These are phyloP conservation scores for Pseudomyrmex cubaensis DNA, from an alignment of 1,140 invertebrate genomes.

Conservation along the genomic window DNA sequence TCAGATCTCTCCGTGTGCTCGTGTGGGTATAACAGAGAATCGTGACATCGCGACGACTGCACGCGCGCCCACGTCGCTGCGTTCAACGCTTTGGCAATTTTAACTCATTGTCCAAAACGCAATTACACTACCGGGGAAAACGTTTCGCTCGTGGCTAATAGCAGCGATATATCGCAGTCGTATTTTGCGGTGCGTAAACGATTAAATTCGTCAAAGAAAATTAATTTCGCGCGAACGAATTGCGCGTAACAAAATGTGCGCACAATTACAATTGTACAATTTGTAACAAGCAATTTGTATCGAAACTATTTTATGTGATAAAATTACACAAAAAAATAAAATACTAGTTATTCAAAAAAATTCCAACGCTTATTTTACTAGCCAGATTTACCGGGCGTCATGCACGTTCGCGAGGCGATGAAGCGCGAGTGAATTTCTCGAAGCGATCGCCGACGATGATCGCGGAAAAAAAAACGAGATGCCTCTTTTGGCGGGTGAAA, in stretches of 20 bases:
- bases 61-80: slow-evolving; percentile 30
- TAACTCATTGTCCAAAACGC: slow-evolving; percentile 23
- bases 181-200: background rate
- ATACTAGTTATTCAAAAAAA: background rate
- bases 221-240: slow-evolving; percentile 18
- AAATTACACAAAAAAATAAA: background rate
- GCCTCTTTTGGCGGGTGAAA: slow-evolving; percentile 63
- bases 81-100: slow-evolving; percentile 22
- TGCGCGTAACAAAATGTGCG: background rate
- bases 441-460: slow-evolving; percentile 60
- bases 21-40: slow-evolving; percentile 1
- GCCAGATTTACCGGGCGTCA: slow-evolving; percentile 9
- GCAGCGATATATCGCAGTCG: background rate
- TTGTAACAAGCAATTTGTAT: too few relatives aligned
- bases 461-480: slow-evolving; percentile 66
- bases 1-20: slow-evolving; percentile 29
- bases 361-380: slow-evolving; percentile 33
- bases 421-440: slow-evolving; percentile 53
- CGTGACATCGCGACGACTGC: slow-evolving; percentile 44
- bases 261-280: background rate
- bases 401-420: slow-evolving; percentile 31
- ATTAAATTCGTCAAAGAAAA: background rate
- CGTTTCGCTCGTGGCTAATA: slow-evolving; percentile 5
- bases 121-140: slow-evolving; percentile 13
- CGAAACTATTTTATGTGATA: too few relatives aligned